Percentiles rank a stretch among this genome's conserved stretches.
Evolutionary conservation across 2,797 vertebrate species (phyloP).

Genomic region (Fistularia tabacaria): DNA sequence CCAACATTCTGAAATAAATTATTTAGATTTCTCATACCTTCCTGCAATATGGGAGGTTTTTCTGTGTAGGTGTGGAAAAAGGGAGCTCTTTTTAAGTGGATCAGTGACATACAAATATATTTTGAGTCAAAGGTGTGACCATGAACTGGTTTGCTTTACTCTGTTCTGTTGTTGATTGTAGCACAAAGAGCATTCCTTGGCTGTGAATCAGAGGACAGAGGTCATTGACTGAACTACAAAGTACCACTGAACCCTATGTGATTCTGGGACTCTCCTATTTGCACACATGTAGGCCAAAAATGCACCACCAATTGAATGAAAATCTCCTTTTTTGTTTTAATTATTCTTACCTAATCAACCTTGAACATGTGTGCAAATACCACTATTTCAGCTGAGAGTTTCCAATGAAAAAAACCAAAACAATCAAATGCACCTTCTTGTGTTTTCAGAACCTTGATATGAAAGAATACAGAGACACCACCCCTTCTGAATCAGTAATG

Average conservation of each 20-base stretch:
- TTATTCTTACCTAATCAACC: constrained; percentile 45
- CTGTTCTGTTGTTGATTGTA: constrained; percentile 41
- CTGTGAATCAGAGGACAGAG: constrained; percentile 71
- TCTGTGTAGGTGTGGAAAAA: constrained; percentile 11
- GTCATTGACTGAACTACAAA: constrained; percentile 63
- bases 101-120: constrained; percentile 20
- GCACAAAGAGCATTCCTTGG: constrained; percentile 72
- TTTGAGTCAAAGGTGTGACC: constrained; percentile 42
- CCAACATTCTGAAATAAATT: constrained; percentile 9
- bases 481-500: neutral
- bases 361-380: constrained; percentile 15
- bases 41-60: neutral
- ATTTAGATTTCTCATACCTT: constrained; percentile 12
- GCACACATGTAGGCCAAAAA: constrained; percentile 32
- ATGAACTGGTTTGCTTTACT: constrained; percentile 17
- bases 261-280: constrained; percentile 58
- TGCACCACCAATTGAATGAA: constrained; percentile 5
- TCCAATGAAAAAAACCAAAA: constrained; percentile 31
- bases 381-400: constrained; percentile 60
- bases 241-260: constrained; percentile 58
- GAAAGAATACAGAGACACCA: constrained; percentile 45
- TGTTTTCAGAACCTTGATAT: constrained; percentile 49
- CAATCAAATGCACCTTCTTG: constrained; percentile 1
- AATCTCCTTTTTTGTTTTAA: constrained; percentile 38
- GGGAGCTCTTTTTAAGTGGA: neutral